These are phyloP conservation scores for Lamellibrachia luymesi DNA, from an alignment of 1,140 invertebrate species.

Conservation along the genomic window DNA sequence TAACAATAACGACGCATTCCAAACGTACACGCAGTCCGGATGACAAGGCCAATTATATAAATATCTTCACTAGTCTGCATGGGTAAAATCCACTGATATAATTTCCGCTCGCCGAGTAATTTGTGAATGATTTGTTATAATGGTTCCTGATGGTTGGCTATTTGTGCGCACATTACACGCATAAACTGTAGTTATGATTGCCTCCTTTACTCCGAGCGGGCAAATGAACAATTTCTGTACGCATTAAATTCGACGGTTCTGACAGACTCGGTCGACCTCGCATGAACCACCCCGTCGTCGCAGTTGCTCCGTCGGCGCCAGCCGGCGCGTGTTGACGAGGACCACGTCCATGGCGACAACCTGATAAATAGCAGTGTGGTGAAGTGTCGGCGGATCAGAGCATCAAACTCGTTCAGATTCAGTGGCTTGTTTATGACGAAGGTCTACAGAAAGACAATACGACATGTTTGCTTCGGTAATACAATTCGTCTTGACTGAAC, in stretches of 20 bases:
- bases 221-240: conserved; percentile 1
- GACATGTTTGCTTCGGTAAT: neutral
- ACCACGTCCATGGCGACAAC: neutral
- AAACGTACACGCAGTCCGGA: neutral
- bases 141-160: neutral
- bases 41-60: neutral
- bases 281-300: neutral
- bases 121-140: conserved; percentile 6
- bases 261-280: neutral
- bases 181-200: conserved; percentile 5
- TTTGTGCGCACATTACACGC: neutral
- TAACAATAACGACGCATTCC: neutral
- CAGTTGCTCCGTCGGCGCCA: neutral
- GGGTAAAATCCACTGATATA: neutral
- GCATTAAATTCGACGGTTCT: neutral
- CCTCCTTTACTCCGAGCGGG: neutral
- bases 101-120: neutral
- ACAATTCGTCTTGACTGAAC: neutral
- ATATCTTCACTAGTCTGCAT: neutral
- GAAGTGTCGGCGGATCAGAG: neutral
- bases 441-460: neutral
- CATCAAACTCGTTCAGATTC: neutral
- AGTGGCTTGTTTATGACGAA: neutral
- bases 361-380: neutral
- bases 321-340: neutral